phyloP scores from a whole-genome alignment of 2,888 invertebrate genomes.

The Trissonchulus sp. region DNA sequence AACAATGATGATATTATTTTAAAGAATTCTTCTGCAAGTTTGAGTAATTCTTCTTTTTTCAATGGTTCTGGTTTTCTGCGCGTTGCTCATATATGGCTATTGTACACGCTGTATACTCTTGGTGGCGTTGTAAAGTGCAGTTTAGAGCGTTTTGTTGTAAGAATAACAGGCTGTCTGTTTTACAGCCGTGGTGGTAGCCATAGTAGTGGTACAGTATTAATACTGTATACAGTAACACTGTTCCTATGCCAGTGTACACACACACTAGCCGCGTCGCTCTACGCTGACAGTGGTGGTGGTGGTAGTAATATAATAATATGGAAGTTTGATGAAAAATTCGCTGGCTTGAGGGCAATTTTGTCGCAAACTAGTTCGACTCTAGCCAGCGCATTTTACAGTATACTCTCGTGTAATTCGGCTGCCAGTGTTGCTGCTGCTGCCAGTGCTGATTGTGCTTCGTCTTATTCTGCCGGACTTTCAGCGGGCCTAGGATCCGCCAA shows the following conservation, averaged over 20 bases:
- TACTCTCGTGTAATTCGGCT: background rate
- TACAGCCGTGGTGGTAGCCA: too few species aligned
- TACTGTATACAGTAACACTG: too few species aligned
- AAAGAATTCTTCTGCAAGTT: too few species aligned
- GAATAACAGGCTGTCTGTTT: conserved; percentile 15
- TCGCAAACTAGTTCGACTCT: background rate
- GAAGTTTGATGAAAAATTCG: background rate
- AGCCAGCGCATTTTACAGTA: background rate
- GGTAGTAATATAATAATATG: background rate
- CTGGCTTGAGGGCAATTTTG: background rate
- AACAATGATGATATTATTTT: too few species aligned
- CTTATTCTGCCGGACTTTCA: too few species aligned
- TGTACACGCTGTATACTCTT: background rate
- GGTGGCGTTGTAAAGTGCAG: background rate
- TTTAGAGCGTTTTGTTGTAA: too few species aligned
- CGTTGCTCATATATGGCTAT: too few species aligned
- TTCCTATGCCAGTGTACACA: too few species aligned
- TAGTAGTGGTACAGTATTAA: too few species aligned
- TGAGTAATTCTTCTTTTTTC: too few species aligned
- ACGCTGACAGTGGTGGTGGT: background rate
- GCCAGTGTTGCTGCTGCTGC: background rate
- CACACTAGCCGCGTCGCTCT: background rate
- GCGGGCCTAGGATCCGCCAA: too few species aligned
- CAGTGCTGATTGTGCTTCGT: background rate
- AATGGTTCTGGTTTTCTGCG: too few species aligned